A percentile compares a stretch with the other conserved stretches of the same genome.
These are phyloP conservation scores for Eurystomus gularis DNA, from an alignment of 2,113 vertebrate species.

Conservation along the genomic window DNA sequence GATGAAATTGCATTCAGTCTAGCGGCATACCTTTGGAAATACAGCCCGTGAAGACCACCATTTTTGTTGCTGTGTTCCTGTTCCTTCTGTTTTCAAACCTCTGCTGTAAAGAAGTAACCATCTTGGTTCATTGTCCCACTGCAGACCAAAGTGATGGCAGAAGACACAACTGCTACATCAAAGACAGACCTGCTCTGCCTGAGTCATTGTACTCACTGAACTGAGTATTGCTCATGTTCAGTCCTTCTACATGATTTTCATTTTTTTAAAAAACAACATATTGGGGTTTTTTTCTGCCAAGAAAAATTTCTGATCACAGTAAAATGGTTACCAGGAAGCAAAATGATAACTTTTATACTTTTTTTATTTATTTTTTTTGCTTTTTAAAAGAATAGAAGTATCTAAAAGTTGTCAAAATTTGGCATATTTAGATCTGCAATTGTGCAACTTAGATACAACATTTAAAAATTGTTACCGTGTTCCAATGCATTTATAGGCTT, in stretches of 20 bases:
- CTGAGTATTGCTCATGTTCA: background rate
- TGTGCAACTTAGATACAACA: background rate
- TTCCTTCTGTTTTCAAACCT: background rate
- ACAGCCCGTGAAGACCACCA: background rate
- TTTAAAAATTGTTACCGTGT: background rate
- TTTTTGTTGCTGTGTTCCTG: background rate
- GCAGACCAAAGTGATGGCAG: background rate
- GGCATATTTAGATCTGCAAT: background rate
- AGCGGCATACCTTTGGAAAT: background rate
- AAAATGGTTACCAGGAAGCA: background rate
- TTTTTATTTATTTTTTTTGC: background rate
- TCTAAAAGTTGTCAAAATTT: background rate
- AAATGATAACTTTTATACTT: background rate
- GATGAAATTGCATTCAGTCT: background rate
- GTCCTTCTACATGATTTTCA: background rate
- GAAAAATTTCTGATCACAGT: background rate
- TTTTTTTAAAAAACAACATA: background rate
- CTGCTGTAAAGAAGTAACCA: background rate
- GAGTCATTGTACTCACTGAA: slow-evolving; percentile 21
- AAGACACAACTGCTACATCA: slow-evolving; percentile 3
- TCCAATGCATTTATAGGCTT: background rate
- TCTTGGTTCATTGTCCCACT: background rate
- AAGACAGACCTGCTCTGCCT: background rate
- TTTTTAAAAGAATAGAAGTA: background rate
- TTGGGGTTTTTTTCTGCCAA: slow-evolving; percentile 40